Evolutionary conservation across 1,140 invertebrate genomes (phyloP), one percentile per base, ranked within the genome.

Genomic region (Gonioctena quinquepunctata): DNA sequence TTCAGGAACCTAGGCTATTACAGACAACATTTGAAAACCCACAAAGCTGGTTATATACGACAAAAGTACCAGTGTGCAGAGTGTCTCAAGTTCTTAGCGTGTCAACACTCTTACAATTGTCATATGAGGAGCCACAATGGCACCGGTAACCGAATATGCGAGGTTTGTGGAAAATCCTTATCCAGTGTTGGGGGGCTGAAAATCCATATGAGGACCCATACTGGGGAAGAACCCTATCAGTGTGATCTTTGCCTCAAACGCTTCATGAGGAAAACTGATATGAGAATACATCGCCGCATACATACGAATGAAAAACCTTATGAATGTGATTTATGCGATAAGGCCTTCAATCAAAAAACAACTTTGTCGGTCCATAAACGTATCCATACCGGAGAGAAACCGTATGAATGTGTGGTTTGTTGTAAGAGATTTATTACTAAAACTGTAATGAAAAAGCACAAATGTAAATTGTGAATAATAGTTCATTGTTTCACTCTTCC

Each of bases 321-420:
- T 59, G 75, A 77, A 18, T 87, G 86, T 73, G 70, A 80, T 18
- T 66, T 84, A 1, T 87, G 86, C 62, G 79, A 77, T 19, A 87
- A 86, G 74, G 78, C 76, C 22, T 86, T 84, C 64, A 90, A 87
- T 25, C 88, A 89, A 76, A 90, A 90, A 81, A 88, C 88, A 75
- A 90, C 90, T 79, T 81, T 91, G 56, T 88, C 91, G 82, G 90
- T 92, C 69, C 92, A 94, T n/a, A 50, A 75, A 27, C 79, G 89
- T 2, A 91, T 89, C 13, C 92, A 94, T 74, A 93, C 91, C 0
- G 90, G 90, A 0, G 89, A 91, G 73, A 80, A 88, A 63, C 90
- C 90, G 0, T 92, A 90, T 73, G 83, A 88, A 62, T 89, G 91
- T 72, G 87, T 89, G 61, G 88, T 89, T 77, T 83, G 85, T 2